phyloP scores from a whole-genome alignment of 2,113 vertebrate species.

The Apus apus region DNA sequence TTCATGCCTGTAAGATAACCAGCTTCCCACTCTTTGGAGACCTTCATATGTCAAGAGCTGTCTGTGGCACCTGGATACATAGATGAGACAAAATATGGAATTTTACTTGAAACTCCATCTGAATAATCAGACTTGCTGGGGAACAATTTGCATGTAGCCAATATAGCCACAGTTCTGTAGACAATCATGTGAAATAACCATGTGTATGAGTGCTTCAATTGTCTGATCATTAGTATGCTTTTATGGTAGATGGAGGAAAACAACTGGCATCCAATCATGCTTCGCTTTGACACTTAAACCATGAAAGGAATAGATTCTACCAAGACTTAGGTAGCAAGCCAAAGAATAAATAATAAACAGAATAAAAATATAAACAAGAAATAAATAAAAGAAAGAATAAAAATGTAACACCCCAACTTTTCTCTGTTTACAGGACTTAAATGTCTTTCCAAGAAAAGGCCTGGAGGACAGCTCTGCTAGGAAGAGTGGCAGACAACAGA shows the following conservation, averaged over 20 bases:
- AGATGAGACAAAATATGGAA: background rate
- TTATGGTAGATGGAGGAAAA: background rate
- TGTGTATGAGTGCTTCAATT: accelerated
- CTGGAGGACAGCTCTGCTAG: background rate
- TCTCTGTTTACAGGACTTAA: background rate
- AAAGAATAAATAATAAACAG: background rate
- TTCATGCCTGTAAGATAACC: background rate
- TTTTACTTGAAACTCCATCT: background rate
- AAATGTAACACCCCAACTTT: background rate
- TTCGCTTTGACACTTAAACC: background rate
- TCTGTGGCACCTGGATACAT: background rate
- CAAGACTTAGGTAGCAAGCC: background rate
- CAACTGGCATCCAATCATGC: background rate
- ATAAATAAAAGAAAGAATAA: background rate
- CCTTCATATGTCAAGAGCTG: background rate
- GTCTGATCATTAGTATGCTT: background rate
- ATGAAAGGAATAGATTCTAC: background rate
- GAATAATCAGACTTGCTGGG: background rate
- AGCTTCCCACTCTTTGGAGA: background rate
- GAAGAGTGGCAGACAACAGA: background rate
- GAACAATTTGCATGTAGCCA: background rate
- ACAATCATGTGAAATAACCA: background rate
- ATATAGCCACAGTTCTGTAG: background rate
- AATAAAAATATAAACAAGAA: background rate
- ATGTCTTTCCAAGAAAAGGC: background rate